Conservation (phyloP, 1,140 invertebrate genomes). For the Tetramorium alpestre region DNA sequence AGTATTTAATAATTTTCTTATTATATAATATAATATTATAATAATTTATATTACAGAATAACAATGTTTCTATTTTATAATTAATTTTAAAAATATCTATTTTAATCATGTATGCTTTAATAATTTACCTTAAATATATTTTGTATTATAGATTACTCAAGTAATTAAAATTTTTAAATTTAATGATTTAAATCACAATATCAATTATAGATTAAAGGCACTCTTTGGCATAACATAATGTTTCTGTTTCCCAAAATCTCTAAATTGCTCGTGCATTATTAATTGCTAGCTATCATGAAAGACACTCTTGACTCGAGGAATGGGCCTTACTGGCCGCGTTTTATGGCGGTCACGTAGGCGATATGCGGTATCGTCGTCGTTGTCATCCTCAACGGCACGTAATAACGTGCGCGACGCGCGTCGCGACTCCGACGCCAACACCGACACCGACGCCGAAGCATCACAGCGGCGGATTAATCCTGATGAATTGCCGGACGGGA, state of each 20-base stretch:
- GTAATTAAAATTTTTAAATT: not conserved
- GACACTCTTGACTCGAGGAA: not conserved
- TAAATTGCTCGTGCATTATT: not conserved
- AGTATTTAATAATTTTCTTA: slow-evolving; percentile 3
- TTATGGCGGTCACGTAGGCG: slow-evolving; percentile 18
- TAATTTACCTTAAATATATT: not conserved
- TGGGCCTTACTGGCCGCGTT: slow-evolving; percentile 9
- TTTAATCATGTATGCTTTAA: not conserved
- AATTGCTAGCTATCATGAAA: not conserved
- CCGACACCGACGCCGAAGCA: slow-evolving; percentile 9
- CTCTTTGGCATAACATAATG: not conserved
- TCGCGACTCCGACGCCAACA: slow-evolving; percentile 10
- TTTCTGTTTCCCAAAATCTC: not conserved
- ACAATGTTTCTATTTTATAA: not conserved
- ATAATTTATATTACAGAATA: not conserved
- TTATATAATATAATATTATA: not conserved
- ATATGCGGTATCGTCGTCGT: not conserved
- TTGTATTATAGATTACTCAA: not conserved
- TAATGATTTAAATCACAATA: not conserved
- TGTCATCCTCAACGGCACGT: slow-evolving; percentile 30
- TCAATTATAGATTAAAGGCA: not conserved
- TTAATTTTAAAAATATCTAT: not conserved
- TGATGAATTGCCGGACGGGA: slow-evolving; percentile 63
- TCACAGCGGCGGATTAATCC: slow-evolving; percentile 69
- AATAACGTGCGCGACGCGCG: slow-evolving; percentile 41